Evolutionary conservation across 2,888 invertebrate genomes (phyloP).

Genomic region (Philereme vetulata): DNA sequence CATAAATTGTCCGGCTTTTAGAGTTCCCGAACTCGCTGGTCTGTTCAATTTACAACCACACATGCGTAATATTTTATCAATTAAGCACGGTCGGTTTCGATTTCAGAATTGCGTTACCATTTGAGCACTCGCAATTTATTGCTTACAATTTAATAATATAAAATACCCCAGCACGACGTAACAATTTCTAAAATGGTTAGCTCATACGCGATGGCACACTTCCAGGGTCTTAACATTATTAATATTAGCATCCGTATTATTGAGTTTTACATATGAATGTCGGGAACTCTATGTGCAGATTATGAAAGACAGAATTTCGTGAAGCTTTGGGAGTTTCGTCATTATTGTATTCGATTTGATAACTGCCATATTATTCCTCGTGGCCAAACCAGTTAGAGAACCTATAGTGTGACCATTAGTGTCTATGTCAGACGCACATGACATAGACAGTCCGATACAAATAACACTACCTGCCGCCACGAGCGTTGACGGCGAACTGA

Average conservation of each 20-base stretch:
- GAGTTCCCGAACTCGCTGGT: background rate
- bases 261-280: conserved; percentile 12
- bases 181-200: conserved; percentile 52
- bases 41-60: conserved; percentile 4
- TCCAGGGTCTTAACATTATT: conserved; percentile 39
- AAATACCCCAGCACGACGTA: conserved; percentile 56
- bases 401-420: too few species aligned
- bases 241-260: conserved; percentile 27
- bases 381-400: too few species aligned
- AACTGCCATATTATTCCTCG: too few species aligned
- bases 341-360: too few species aligned
- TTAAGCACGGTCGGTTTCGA: conserved; percentile 73
- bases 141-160: conserved; percentile 61
- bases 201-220: conserved; percentile 45
- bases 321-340: too few species aligned
- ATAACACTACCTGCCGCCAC: too few species aligned
- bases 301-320: background rate
- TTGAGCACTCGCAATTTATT: conserved; percentile 66
- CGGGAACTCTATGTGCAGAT: background rate
- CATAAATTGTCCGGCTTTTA: conserved; percentile 9
- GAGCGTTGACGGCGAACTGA: too few species aligned
- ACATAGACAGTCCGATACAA: too few species aligned
- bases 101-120: conserved; percentile 65
- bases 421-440: too few species aligned
- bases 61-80: conserved; percentile 75